Evolutionary conservation across 2,888 invertebrate genomes (phyloP), one percentile per base, ranked within the genome.

Genomic region (Sesamia inferens): DNA sequence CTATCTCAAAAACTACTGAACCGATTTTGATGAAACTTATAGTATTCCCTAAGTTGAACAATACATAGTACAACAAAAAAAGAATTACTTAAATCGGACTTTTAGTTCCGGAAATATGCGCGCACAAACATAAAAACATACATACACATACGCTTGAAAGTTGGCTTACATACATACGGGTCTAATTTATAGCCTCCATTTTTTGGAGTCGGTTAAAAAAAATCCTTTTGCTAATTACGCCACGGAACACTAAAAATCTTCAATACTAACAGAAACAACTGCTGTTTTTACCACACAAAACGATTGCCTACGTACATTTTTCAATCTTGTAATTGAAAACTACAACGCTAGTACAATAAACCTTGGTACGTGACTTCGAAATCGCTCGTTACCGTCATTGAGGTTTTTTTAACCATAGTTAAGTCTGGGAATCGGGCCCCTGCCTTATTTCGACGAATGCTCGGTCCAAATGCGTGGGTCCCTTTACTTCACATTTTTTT

Each of bases 321-420:
- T 68, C 44, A 63, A 71, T 71, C 55, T 59, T 71, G 68, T 81
- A 71, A 83, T 81, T 83, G 73, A 71, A 83, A 80, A 70, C 73
- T 68, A 55, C 57, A 66, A 79, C 68, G 31, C 54, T 54, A 64
- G 64, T 68, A 72, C 72, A 63, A 68, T 72, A 72, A 42, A 61
- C 14, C 57, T 63, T 71, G 39, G 66, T 82, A 83, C 81, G 81
- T 81, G 79, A 81, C 79, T 68, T 19, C 14, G 14, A 63, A 61
- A 51, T 69, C 47, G 66, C 74, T 77, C 39, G 71, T 67, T 83
- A 83, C n/a, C 69, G 65, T 70, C 73, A 66, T 47, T 57, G 16
- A 22, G 8, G 42, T 47, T 78, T 76, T 80, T 81, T 73, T 72
- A 65, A 47, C 61, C 69, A 68, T 71, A 74, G 71, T 69, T 71